These are phyloP conservation scores for Aspidoscelis tigris DNA, from an alignment of 2,113 vertebrate species.

Conservation along the genomic window DNA sequence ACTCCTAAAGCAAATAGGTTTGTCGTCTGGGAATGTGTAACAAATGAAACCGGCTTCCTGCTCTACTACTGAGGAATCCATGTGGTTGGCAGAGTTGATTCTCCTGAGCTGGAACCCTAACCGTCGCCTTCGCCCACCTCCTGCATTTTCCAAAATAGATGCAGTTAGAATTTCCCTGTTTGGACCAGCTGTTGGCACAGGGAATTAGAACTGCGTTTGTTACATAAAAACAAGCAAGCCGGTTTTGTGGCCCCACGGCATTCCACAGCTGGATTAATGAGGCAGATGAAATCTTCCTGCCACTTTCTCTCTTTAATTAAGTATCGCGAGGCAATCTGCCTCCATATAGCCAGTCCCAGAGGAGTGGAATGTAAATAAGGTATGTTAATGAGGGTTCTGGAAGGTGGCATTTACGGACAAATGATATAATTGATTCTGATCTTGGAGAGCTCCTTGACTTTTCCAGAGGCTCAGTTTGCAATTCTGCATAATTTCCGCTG, in stretches of 20 bases:
- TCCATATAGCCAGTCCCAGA: background rate
- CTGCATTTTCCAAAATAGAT: constrained; percentile 24
- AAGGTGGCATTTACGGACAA: background rate
- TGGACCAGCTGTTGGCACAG: background rate
- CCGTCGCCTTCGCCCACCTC: constrained; percentile 6
- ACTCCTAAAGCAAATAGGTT: constrained; percentile 23
- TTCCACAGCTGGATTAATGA: background rate
- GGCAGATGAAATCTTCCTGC: background rate
- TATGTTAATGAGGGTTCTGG: background rate
- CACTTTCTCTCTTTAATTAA: background rate
- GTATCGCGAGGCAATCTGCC: too few species aligned
- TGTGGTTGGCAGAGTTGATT: background rate
- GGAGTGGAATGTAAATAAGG: background rate
- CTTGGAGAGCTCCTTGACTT: background rate
- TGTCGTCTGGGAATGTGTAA: constrained; percentile 55
- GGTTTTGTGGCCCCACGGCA: background rate
- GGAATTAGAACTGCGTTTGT: constrained; percentile 33
- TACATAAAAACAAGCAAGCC: constrained; percentile 39
- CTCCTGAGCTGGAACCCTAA: constrained; percentile 13
- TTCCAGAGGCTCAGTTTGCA: background rate
- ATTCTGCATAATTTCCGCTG: background rate
- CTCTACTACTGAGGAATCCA: constrained; percentile 38
- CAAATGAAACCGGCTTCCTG: constrained; percentile 46
- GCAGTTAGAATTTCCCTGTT: constrained; percentile 3
- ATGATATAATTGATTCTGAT: background rate